phyloP scores from a whole-genome alignment of 2,797 vertebrate genomes.

The Gymnothorax reevesii region DNA sequence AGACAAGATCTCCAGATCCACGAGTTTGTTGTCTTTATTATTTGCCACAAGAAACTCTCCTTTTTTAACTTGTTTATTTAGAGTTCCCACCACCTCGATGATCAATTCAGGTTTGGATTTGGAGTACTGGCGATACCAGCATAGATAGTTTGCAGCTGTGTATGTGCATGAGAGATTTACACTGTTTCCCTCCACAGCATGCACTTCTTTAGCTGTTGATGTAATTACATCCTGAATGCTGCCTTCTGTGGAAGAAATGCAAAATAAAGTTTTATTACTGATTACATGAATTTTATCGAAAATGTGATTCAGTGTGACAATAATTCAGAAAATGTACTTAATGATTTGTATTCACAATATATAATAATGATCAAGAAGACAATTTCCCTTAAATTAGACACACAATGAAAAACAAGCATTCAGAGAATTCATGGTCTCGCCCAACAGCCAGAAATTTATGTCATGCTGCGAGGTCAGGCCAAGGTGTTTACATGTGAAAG shows the following conservation, averaged over 20 bases:
- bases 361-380: too few species aligned
- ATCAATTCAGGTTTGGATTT: constrained; percentile 5
- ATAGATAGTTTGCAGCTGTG: background rate
- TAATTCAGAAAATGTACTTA: too few species aligned
- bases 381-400: too few species aligned
- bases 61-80: background rate
- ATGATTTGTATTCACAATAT: too few species aligned
- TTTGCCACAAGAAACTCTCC: background rate
- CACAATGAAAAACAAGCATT: too few species aligned
- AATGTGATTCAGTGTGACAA: background rate
- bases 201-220: background rate
- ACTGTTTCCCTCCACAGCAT: background rate
- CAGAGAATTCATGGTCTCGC: too few species aligned
- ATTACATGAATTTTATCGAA: too few species aligned
- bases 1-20: background rate
- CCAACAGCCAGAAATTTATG: too few species aligned
- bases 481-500: too few species aligned
- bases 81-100: background rate
- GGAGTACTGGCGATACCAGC: constrained; percentile 24
- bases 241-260: constrained; percentile 1
- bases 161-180: constrained; percentile 5
- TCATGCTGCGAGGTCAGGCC: too few species aligned
- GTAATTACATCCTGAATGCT: background rate
- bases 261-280: too few species aligned
- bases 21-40: background rate